These are phyloP conservation scores for Helicoverpa armigera DNA, from an alignment of 1,140 invertebrate genomes.

Conservation along the genomic window DNA sequence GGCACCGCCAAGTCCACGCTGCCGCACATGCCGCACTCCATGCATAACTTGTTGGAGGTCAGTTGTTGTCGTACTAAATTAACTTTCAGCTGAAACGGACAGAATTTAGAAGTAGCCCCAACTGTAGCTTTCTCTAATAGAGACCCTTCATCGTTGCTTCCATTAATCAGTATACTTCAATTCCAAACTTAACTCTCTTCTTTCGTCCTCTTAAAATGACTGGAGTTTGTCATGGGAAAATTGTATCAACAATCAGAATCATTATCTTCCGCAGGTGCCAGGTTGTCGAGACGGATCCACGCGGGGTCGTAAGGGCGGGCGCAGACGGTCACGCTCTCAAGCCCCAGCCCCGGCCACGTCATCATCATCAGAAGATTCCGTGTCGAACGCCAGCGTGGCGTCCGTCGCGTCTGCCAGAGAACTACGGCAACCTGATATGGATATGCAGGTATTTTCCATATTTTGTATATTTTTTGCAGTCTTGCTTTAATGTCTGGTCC, in stretches of 20 bases:
- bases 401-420: slow-evolving; percentile 79
- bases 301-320: slow-evolving; percentile 73
- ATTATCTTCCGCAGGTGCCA: slow-evolving; percentile 80
- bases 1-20: slow-evolving; percentile 85
- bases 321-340: slow-evolving; percentile 77
- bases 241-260: too few species aligned
- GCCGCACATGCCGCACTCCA: slow-evolving; percentile 84
- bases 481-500: slow-evolving; percentile 1
- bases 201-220: too few species aligned
- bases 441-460: slow-evolving; percentile 72
- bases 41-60: slow-evolving; percentile 85
- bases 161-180: not conserved
- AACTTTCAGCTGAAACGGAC: too few species aligned
- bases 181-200: too few species aligned
- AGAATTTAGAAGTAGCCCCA: too few species aligned
- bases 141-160: not conserved
- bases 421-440: slow-evolving; percentile 74
- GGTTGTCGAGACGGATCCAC: slow-evolving; percentile 60
- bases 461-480: not conserved
- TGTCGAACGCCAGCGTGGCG: slow-evolving; percentile 76
- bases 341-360: slow-evolving; percentile 76
- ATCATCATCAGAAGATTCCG: slow-evolving; percentile 80
- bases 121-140: too few species aligned
- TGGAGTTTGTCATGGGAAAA: too few species aligned
- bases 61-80: slow-evolving; percentile 39